A percentile compares a stretch with the other conserved stretches of the same genome.
Evolutionary conservation across 2,113 vertebrate species (phyloP).

Genomic region (Symphodus melops): DNA sequence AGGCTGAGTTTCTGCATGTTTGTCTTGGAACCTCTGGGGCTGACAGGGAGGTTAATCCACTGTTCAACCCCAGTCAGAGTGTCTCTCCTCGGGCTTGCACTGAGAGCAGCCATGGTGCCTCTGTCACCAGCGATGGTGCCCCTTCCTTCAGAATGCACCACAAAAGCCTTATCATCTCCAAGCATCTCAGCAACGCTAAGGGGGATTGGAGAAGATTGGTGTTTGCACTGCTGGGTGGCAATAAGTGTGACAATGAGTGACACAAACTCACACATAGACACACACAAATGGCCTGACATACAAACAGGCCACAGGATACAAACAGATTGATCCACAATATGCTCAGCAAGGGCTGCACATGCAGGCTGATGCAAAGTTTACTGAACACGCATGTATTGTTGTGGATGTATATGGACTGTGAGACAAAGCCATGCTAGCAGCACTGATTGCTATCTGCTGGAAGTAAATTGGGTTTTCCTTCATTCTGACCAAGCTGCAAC

Average conservation of each 20-base stretch:
- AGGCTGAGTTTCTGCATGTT: slow-evolving; percentile 42
- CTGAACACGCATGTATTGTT: slow-evolving; percentile 1
- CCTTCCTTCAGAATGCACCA: slow-evolving; percentile 16
- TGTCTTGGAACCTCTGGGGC: slow-evolving; percentile 45
- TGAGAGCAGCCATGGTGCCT: slow-evolving; percentile 33
- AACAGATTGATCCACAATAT: slow-evolving; percentile 2
- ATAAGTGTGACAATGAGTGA: slow-evolving; percentile 47
- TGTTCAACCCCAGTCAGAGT: slow-evolving; percentile 51
- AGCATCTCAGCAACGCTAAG: slow-evolving; percentile 43
- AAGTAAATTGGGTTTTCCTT: slow-evolving; percentile 50
- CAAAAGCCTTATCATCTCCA: slow-evolving; percentile 48
- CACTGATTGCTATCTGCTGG: slow-evolving; percentile 37
- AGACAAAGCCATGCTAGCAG: slow-evolving; percentile 22
- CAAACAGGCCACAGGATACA: too few species aligned
- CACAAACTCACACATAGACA: slow-evolving; percentile 22
- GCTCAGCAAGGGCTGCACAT: neutral
- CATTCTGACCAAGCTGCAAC: too few species aligned
- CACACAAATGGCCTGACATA: neutral
- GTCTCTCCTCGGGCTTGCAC: slow-evolving; percentile 42
- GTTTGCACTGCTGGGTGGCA: slow-evolving; percentile 58
- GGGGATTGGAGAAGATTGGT: slow-evolving; percentile 39
- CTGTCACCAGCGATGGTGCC: slow-evolving; percentile 41
- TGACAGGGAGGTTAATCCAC: slow-evolving; percentile 71
- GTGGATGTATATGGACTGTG: neutral
- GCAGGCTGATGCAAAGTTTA: neutral